These are phyloP conservation scores for Mythimna albipuncta DNA, from an alignment of 2,888 invertebrate genomes.

Conservation along the genomic window DNA sequence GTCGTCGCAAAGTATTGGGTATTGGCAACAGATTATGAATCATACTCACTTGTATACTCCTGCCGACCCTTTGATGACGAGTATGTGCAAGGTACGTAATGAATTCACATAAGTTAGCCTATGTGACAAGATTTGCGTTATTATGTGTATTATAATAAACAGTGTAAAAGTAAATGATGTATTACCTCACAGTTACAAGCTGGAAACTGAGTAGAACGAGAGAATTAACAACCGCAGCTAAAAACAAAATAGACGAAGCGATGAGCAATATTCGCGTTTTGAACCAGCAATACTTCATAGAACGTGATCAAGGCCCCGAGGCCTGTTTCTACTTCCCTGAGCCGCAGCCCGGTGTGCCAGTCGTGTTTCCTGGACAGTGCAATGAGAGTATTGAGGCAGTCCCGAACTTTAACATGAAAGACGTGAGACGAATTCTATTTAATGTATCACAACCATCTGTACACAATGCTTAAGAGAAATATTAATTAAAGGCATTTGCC, in stretches of 20 bases:
- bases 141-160: too few relatives aligned
- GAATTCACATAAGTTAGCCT: too few relatives aligned
- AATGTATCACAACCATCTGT: not conserved
- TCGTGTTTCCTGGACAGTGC: slow-evolving; percentile 80
- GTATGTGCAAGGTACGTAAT: slow-evolving; percentile 54
- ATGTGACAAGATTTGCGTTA: too few relatives aligned
- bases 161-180: not conserved
- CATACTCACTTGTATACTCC: slow-evolving; percentile 61
- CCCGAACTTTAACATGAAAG: slow-evolving; percentile 69
- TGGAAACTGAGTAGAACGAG: slow-evolving; percentile 82
- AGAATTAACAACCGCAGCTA: slow-evolving; percentile 59
- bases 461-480: fast-evolving
- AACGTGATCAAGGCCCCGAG: slow-evolving; percentile 70
- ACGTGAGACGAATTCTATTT: slow-evolving; percentile 60
- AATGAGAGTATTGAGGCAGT: slow-evolving; percentile 73
- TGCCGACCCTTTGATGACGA: slow-evolving; percentile 56
- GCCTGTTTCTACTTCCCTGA: slow-evolving; percentile 82
- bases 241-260: slow-evolving; percentile 64
- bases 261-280: slow-evolving; percentile 70
- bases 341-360: slow-evolving; percentile 71
- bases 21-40: slow-evolving; percentile 90
- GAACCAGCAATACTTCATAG: slow-evolving; percentile 72
- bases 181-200: slow-evolving; percentile 72
- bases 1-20: slow-evolving; percentile 89
- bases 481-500: not conserved